Evolutionary conservation across 2,888 invertebrate genomes (phyloP), one percentile per base, ranked within the genome.

Genomic region (Gerris lacustris): DNA sequence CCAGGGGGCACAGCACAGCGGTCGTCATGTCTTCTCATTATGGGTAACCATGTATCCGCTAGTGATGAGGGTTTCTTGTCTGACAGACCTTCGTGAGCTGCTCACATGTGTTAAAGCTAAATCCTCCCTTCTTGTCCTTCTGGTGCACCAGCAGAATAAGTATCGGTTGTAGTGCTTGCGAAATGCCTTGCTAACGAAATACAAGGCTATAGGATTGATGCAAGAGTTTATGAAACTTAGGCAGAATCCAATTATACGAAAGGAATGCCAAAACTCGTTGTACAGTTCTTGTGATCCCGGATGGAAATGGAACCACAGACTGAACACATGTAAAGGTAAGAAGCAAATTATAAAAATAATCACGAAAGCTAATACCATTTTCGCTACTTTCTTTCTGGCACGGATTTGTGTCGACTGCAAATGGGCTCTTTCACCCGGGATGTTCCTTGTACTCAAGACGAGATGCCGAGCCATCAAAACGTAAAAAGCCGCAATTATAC

Each of bases 311-410:
- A 91, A 95, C 87, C 95, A 91, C 76, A 95, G 82, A 83, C 90
- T 88, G 77, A 91, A 91, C 6, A 89, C 84, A 81, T 94, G 92
- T 77, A 88, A 87, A 0, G 94, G 94, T 74, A 93, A 85, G 80
- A 93, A 94, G 78, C 94, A 94, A 44, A 91, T 82, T 78, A 93
- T 91, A 82, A 94, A 94, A 45, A 96, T 90, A 69, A 94, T 84
- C 47, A 95, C 94, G 80, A 96, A 94, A 31, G 92, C 87, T 66
- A 96, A 86, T 17, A 96, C 95, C 85, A 95, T 94, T 77, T 93
- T 89, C 15, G 93, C 92, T 45, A 81, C 81, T 79, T 81, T 81
- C 76, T 77, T 81, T 44, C 83, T 77, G 1, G 82, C 82, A 68
- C 78, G 79, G 74, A 83, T 82, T 76, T 83, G 83, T 67, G 81